These are phyloP conservation scores for Camptogramma bilineatum DNA, from an alignment of 2,888 invertebrate genomes.

Conservation along the genomic window DNA sequence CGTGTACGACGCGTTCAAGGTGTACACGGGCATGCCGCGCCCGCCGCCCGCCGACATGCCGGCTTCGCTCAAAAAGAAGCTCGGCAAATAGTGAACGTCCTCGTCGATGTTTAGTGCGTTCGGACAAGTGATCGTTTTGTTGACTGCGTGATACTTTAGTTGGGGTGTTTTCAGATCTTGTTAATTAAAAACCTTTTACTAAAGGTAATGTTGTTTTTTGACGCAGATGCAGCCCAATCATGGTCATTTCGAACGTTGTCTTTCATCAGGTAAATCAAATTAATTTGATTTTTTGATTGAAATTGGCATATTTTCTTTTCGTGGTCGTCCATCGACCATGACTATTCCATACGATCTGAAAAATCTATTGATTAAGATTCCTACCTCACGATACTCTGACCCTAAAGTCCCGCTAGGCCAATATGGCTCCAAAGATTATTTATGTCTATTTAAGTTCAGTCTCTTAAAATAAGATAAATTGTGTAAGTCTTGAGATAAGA, in stretches of 20 bases:
- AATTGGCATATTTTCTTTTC: too few species aligned
- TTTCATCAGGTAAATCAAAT: too few species aligned
- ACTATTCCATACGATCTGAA: too few species aligned
- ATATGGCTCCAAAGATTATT: too few species aligned
- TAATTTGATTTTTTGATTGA: too few species aligned
- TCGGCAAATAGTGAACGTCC: slow-evolving; percentile 46
- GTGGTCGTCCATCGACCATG: too few species aligned
- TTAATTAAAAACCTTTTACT: neutral
- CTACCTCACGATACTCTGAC: too few species aligned
- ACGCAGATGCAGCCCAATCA: too few species aligned
- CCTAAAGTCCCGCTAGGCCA: too few species aligned
- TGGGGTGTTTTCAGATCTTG: neutral
- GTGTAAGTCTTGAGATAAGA: slow-evolving; percentile 12
- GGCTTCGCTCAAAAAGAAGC: slow-evolving; percentile 76
- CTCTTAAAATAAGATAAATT: neutral
- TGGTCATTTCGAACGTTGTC: too few species aligned
- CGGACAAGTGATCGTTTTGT: slow-evolving; percentile 12
- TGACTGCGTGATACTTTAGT: slow-evolving; percentile 11
- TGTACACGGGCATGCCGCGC: slow-evolving; percentile 90
- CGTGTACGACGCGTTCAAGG: slow-evolving; percentile 96
- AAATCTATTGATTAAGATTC: too few species aligned
- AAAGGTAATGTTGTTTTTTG: neutral
- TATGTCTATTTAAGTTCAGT: neutral
- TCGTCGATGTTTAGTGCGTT: neutral
- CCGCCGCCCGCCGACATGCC: slow-evolving; percentile 94